A percentile compares a stretch with the other conserved stretches of the same genome.
Conservation (phyloP, 2,797 vertebrate species). For the Eupleurogrammus muticus region DNA sequence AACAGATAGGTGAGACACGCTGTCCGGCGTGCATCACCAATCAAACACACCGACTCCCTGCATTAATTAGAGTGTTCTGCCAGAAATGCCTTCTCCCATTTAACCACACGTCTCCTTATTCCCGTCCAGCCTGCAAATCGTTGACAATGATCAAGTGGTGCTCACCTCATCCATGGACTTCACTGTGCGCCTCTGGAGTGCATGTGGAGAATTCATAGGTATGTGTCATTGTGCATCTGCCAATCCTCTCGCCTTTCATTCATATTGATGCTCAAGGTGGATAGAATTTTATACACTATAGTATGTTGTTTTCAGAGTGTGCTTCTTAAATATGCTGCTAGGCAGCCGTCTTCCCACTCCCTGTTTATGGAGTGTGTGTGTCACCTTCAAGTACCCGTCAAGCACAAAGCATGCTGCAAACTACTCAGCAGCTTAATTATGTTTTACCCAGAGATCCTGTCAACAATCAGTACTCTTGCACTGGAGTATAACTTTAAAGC, state of each 20-base stretch:
- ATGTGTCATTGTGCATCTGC: conserved; percentile 49
- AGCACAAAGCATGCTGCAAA: conserved; percentile 25
- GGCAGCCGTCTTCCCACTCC: conserved; percentile 3
- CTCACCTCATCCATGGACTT: conserved; percentile 81
- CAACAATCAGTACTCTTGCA: conserved; percentile 22
- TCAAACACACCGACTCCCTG: conserved; percentile 28
- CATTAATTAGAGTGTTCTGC: conserved; percentile 62
- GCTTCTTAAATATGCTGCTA: background rate
- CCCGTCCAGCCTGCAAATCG: conserved; percentile 79
- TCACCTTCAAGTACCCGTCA: conserved; percentile 24
- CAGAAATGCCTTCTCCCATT: conserved; percentile 50
- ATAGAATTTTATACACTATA: conserved; percentile 31
- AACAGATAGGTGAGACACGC: conserved; percentile 50
- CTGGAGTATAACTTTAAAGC: background rate
- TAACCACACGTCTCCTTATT: conserved; percentile 57
- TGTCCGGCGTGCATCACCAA: conserved; percentile 42
- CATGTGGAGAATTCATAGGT: conserved; percentile 78
- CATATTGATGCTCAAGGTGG: conserved; percentile 30
- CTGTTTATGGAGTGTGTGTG: conserved; percentile 13
- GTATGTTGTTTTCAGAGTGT: conserved; percentile 17
- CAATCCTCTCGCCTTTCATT: conserved; percentile 26
- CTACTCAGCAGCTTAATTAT: conserved; percentile 31
- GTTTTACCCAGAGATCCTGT: conserved; percentile 20
- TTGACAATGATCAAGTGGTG: conserved; percentile 80
- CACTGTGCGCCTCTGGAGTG: conserved; percentile 82